Conservation (phyloP, 2,113 vertebrate genomes). For the Aegypius monachus region DNA sequence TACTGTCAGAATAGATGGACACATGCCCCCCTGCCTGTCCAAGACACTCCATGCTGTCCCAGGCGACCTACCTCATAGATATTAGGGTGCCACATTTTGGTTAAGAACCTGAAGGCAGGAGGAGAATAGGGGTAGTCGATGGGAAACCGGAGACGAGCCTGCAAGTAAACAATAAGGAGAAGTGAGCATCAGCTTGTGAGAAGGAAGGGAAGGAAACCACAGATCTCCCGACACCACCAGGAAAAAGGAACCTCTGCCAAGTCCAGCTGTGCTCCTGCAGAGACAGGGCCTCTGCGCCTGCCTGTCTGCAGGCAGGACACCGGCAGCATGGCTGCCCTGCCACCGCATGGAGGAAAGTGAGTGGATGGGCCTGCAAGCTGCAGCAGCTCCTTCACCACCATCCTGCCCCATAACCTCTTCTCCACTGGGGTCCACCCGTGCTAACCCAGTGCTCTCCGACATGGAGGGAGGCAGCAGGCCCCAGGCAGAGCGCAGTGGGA, state of each 20-base stretch:
- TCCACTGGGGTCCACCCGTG: neutral
- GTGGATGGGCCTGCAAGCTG: no score
- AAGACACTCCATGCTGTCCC: neutral
- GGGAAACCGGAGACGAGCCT: slow-evolving; percentile 94
- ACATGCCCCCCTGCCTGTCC: neutral
- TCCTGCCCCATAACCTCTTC: neutral
- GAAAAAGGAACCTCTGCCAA: neutral
- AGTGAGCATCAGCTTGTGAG: neutral
- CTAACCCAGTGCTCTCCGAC: rapidly evolving
- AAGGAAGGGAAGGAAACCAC: neutral
- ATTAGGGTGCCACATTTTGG: slow-evolving; percentile 99
- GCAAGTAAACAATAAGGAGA: neutral
- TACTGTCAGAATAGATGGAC: rapidly evolving
- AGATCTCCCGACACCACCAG: neutral
- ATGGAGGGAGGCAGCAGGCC: neutral
- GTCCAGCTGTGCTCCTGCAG: neutral
- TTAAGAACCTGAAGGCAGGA: slow-evolving; percentile 91
- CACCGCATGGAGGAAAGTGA: neutral
- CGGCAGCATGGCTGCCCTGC: rapidly evolving
- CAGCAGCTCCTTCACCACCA: neutral
- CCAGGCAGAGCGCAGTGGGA: rapidly evolving
- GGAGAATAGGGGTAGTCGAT: slow-evolving; percentile 97
- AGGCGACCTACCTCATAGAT: slow-evolving; percentile 86
- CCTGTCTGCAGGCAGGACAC: neutral
- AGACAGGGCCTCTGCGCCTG: rapidly evolving